A percentile compares a stretch with the other conserved stretches of the same genome.
phyloP scores from a whole-genome alignment of 2,888 invertebrate genomes.

The Drosophila nigricruria region DNA sequence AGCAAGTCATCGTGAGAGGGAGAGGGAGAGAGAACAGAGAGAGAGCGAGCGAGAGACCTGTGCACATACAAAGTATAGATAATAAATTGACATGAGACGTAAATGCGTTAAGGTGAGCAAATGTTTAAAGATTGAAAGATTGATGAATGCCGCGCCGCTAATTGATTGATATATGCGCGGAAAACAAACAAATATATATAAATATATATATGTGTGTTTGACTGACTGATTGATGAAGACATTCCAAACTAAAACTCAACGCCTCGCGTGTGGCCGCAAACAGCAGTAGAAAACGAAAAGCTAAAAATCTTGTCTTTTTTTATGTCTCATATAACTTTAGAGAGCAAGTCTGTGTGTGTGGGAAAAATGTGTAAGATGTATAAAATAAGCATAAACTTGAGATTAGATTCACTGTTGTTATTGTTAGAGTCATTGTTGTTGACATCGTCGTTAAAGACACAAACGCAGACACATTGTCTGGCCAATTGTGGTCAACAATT shows the following conservation, averaged over 20 bases:
- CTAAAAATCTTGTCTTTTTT: slow-evolving; percentile 13
- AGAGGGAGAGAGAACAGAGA: not conserved
- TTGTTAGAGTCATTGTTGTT: slow-evolving; percentile 1
- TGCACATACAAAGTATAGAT: slow-evolving; percentile 13
- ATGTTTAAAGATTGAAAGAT: slow-evolving; percentile 55
- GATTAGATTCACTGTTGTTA: slow-evolving; percentile 24
- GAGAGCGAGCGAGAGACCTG: not conserved
- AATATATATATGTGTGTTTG: not conserved
- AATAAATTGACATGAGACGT: slow-evolving; percentile 52
- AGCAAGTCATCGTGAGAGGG: slow-evolving; percentile 59
- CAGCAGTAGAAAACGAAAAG: slow-evolving; percentile 1
- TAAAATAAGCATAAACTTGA: slow-evolving; percentile 19
- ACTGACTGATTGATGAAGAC: slow-evolving; percentile 56
- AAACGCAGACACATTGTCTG: slow-evolving; percentile 32
- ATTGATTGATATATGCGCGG: slow-evolving; percentile 38
- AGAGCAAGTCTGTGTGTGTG: slow-evolving; percentile 23
- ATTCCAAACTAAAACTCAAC: slow-evolving; percentile 37
- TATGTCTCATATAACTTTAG: slow-evolving; percentile 30
- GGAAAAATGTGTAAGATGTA: slow-evolving; percentile 29
- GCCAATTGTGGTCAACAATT: slow-evolving; percentile 1
- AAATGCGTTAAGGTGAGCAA: slow-evolving; percentile 51
- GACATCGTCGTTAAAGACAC: slow-evolving; percentile 14
- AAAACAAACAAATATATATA: slow-evolving; percentile 2
- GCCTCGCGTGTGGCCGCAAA: slow-evolving; percentile 20
- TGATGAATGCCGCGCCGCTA: slow-evolving; percentile 54